A percentile compares a stretch with the other conserved stretches of the same genome.
Conservation (phyloP, 2,888 invertebrate genomes). For the Piscicola geometra region DNA sequence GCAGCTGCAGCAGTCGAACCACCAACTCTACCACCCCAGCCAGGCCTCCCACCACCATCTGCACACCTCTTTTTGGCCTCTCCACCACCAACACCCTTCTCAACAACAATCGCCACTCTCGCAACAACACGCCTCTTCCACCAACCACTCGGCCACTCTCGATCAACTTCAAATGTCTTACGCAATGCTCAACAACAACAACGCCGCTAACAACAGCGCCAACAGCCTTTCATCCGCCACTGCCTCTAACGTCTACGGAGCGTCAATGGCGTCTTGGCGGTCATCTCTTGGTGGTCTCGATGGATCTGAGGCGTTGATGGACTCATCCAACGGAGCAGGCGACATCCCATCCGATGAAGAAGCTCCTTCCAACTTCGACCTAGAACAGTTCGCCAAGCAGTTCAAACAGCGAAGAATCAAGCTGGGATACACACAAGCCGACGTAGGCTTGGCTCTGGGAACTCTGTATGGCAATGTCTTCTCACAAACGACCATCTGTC, state of each 20-base stretch:
- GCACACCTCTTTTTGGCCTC: conserved; percentile 21
- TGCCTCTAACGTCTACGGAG: conserved; percentile 19
- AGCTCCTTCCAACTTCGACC: conserved; percentile 71
- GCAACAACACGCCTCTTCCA: conserved; percentile 18
- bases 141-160: conserved; percentile 19
- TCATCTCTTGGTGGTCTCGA: conserved; percentile 13
- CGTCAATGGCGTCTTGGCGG: conserved; percentile 22
- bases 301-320: conserved; percentile 42
- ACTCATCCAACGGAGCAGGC: conserved; percentile 47
- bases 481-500: conserved; percentile 98
- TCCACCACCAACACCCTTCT: conserved; percentile 20
- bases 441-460: conserved; percentile 94
- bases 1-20: conserved; percentile 2
- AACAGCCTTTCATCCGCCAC: conserved; percentile 3
- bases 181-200: conserved; percentile 27
- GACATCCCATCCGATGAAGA: conserved; percentile 44
- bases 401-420: conserved; percentile 99
- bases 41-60: conserved; percentile 20
- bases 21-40: conserved; percentile 15
- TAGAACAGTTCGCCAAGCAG: conserved; percentile 98
- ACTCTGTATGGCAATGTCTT: conserved; percentile 99
- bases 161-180: conserved; percentile 32
- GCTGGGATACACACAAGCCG: conserved; percentile 95
- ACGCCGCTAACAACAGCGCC: conserved; percentile 1
- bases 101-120: conserved; percentile 13